Base-by-base conservation (phyloP, 2,113 vertebrate species). In the Orycteropus afer region DNA sequence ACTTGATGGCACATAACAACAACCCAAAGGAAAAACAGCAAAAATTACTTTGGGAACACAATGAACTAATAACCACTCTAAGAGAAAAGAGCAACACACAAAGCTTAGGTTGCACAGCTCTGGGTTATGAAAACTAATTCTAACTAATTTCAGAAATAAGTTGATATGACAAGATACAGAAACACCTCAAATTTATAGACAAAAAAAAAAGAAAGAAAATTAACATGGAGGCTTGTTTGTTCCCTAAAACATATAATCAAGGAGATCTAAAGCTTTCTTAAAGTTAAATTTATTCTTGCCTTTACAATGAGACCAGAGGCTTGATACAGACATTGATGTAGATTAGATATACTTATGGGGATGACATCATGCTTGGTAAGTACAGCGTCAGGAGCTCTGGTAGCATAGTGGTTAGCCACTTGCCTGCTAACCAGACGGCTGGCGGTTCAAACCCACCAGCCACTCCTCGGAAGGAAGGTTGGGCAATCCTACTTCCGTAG, bases 101-200 rank as follows among this genome's bases (percentile, higher is more conserved):
- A 86, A 88, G 29, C 57, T 79, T 71, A n/a, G 49, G 76, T 18
- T 71, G 32, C 42, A 86, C 1, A 83, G 53, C 45, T 92, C 47
- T 79, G 63, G 22, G 34, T 42, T 17, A 49, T 55, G 34, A 87
- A 71, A 86, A 83, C 7, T 45, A 59, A 80, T 91, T 83, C 77
- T 65, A 93, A 96, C 57, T 80, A 78, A 84, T 40, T 92, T 80
- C 59, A 85, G 77, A 96, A 85, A 91, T 37, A 82, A 94, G 57
- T 0, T 84, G 32, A 65, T 77, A 57, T 0, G 63, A 79, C 29
- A 79, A 32, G 61, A 85, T 55, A 57, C 10, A 15, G 2, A 87
- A 81, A 83, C 51, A 94, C 32, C 45, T 86, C n/a, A 90, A 90
- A 85, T 17, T 88, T 55, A 87, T 0, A 1, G n/a, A 61, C 7